phyloP scores from a whole-genome alignment of 2,113 vertebrate species.

The Poecile atricapillus region DNA sequence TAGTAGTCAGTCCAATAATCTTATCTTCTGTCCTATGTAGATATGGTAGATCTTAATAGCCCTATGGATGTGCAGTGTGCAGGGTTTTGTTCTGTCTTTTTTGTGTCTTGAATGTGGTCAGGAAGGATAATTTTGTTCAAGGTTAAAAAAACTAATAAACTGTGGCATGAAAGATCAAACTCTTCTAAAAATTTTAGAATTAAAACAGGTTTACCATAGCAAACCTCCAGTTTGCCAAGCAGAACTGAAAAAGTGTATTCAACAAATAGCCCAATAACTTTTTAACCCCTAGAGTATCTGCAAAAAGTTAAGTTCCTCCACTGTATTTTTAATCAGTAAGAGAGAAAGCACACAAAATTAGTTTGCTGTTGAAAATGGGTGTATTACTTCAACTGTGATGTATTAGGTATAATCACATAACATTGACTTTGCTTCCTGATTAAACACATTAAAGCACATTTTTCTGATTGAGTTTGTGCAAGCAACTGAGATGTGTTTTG shows the following conservation, averaged over 20 bases:
- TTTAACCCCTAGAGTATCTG: background rate
- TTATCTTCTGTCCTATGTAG: conserved; percentile 80
- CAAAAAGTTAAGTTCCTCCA: background rate
- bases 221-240: conserved; percentile 5
- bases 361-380: background rate
- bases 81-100: conserved; percentile 44
- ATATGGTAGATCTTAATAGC: conserved; percentile 79
- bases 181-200: background rate
- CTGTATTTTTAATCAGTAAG: background rate
- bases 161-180: conserved; percentile 7
- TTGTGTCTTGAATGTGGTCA: conserved; percentile 33
- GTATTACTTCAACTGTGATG: background rate
- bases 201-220: background rate
- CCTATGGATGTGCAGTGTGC: conserved; percentile 71
- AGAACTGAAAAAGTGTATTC: background rate
- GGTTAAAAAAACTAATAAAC: background rate
- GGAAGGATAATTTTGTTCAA: background rate
- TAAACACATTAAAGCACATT: background rate
- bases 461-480: background rate
- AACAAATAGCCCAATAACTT: background rate
- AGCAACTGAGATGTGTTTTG: background rate
- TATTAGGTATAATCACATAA: background rate
- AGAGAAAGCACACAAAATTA: background rate
- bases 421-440: background rate
- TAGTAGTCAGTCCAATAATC: conserved; percentile 78